Evolutionary conservation across 2,797 vertebrate species (phyloP), one percentile per base, ranked within the genome.

Genomic region (Eurystomus glaucurus): DNA sequence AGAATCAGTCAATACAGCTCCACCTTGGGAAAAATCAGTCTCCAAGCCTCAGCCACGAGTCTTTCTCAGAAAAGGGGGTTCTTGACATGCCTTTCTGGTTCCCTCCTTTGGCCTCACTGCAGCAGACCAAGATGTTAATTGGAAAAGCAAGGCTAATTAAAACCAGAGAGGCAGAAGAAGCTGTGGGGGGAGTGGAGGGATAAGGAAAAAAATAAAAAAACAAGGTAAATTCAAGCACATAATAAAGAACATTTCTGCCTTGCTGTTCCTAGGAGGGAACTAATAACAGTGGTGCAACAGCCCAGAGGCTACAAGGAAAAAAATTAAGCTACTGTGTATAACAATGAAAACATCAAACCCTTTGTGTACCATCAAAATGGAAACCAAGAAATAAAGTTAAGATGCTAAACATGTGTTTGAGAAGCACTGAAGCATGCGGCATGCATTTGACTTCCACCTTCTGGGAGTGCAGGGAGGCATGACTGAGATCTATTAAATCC

Each of bases 321-420:
- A 94, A 96, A 92, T 78, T 86, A 97, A 94, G 64, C 91, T 95
- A 82, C 81, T 58, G 46, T 95, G 95, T 96, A 90, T 93, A 96
- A 91, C 90, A 96, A 95, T 89, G 92, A 95, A 96, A 98, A 95
- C 79, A 97, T 87, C 93, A 95, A 97, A 75, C 77, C 84, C 86
- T 94, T 85, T 90, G 85, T 95, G 91, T 94, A 95, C 92, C 83
- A 85, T 75, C 92, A 90, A 91, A 94, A 96, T 77, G 75, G 95
- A 96, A 96, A 96, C 93, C 86, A 71, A 93, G 94, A 93, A 96
- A 97, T 82, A 90, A 95, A 96, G 94, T 96, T 93, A 93, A 93
- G 94, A 96, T 97, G 90, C 97, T 95, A 93, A 95, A 95, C 86
- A 60, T 94, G 88, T 95, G 87, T 92, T 92, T 90, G 86, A 97